Evolutionary conservation across 23 tunicate genomes (phyloP), one percentile per base, ranked within the genome.

Genomic region (Styela plicata): DNA sequence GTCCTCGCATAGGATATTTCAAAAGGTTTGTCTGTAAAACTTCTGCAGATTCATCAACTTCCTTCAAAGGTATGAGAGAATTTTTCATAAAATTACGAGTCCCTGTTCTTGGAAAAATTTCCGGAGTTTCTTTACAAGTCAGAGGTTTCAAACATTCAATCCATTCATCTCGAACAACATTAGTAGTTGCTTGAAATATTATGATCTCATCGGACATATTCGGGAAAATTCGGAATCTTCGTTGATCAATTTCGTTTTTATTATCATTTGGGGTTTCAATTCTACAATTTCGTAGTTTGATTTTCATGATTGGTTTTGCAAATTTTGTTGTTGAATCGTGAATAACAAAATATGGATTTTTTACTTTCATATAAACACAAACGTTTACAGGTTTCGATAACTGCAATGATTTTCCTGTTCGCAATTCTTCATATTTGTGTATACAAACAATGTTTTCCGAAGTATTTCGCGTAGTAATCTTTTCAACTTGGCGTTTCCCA

Each of bases 291-390:
- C 70, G 74, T 10, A 90, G 83, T 69, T 90, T 90, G 23, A 84
- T 34, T 27, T 74, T 80, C 31, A 87, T 83, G 10, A 79, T 65
- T 0, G 95, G 95, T 36, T 85, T 85, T 31, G 95, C 89, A 85
- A 77, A 90, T 82, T 85, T 85, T 32, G 74, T 85, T 28, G 73
- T 90, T 33, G 95, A 90, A 30, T 90, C 95, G 89, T 74, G 74
- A 34, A 90, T 77, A 3, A 90, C 89, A 22, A 90, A 7, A 70
- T 90, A 90, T 20, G 95, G 95, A 57, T 74, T 85, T 31, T 68
- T 78, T 20, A 83, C 95, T 75, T 90, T 90, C 63, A 89, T 90
- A 73, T 90, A 90, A 1, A 90, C 89, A 26, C 85, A 74, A 25
- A 90, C 89, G 25, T 85, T 80, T 0, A 90, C 95, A 16, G 75